Evolutionary conservation across 2,113 vertebrate species (phyloP).

Genomic region (Neolamprologus tretocephalus): DNA sequence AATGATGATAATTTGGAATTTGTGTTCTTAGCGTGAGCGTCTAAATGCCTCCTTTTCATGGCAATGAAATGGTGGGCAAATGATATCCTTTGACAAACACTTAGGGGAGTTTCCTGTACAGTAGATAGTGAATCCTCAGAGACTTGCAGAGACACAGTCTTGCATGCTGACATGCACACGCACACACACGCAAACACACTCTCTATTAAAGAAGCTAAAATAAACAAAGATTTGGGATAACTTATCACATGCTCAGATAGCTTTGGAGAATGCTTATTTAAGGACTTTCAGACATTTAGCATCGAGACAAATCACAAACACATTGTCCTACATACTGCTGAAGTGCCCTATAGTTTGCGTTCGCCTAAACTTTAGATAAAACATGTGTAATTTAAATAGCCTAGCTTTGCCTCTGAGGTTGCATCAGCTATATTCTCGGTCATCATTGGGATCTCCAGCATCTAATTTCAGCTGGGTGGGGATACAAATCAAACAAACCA

Average conservation of each 20-base stretch:
- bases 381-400: neutral
- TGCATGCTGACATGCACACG: neutral
- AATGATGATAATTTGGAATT: conserved; percentile 12
- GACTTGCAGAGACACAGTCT: neutral
- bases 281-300: neutral
- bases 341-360: neutral
- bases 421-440: neutral
- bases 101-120: conserved; percentile 38
- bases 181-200: neutral
- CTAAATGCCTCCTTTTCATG: neutral
- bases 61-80: conserved; percentile 25
- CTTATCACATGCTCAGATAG: neutral
- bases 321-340: neutral
- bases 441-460: neutral
- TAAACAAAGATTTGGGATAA: neutral
- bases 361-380: neutral
- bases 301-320: neutral
- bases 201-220: neutral
- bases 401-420: neutral
- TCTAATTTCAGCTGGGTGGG: conserved; percentile 7
- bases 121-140: conserved; percentile 18
- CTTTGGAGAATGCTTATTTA: neutral
- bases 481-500: neutral
- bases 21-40: neutral
- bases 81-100: conserved; percentile 39